These are phyloP conservation scores for Acomys russatus DNA, from an alignment of 2,797 vertebrate genomes.

Conservation along the genomic window DNA sequence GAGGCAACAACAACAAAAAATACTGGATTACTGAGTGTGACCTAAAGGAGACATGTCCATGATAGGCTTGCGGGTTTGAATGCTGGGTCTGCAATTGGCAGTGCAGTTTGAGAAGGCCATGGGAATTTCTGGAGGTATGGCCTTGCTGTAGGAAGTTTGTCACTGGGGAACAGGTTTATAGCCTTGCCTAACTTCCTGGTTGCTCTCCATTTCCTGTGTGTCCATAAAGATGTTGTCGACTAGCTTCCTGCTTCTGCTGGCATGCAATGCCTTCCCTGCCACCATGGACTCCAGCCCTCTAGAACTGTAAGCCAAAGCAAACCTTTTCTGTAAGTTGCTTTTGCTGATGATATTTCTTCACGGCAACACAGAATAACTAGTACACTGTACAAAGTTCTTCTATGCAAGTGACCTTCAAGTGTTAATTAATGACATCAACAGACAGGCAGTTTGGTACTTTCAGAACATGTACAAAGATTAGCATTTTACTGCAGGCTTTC, in stretches of 20 bases:
- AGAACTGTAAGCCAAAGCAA: background rate
- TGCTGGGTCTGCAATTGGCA: background rate
- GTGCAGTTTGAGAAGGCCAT: background rate
- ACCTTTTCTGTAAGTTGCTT: background rate
- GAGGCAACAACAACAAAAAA: background rate
- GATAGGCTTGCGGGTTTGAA: background rate
- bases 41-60: background rate
- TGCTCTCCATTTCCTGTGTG: background rate
- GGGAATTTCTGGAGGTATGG: background rate
- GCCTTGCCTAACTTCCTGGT: background rate
- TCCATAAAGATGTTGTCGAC: background rate
- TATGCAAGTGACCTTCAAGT: background rate
- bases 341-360: background rate
- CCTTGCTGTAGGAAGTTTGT: background rate
- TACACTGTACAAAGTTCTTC: background rate
- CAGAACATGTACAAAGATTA: background rate
- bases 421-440: slow-evolving; percentile 8
- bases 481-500: slow-evolving; percentile 22
- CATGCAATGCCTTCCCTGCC: background rate
- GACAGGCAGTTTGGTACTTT: background rate
- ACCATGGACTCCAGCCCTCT: background rate
- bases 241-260: background rate
- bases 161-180: background rate
- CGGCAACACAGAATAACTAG: background rate
- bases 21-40: background rate